Conservation (phyloP, 1,140 invertebrate genomes). For the Saccostrea echinata region DNA sequence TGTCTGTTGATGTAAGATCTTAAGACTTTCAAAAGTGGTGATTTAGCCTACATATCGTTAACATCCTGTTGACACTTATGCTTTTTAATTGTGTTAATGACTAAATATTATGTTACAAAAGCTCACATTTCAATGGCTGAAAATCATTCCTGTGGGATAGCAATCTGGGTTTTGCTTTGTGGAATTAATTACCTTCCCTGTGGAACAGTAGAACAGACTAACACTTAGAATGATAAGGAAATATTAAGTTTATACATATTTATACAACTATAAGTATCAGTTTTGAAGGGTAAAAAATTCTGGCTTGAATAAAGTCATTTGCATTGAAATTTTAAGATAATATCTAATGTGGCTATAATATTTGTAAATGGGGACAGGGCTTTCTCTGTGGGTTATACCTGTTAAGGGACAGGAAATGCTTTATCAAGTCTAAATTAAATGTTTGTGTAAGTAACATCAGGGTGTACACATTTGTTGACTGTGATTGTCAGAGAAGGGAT, state of each 20-base stretch:
- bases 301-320: neutral
- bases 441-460: neutral
- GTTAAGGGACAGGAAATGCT: conserved; percentile 12
- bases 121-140: neutral
- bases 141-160: too few species aligned
- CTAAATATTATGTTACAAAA: neutral
- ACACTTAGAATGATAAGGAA: neutral
- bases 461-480: neutral
- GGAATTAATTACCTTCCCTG: too few species aligned
- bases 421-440: conserved; percentile 4
- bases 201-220: too few species aligned
- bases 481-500: neutral
- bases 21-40: neutral
- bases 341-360: neutral
- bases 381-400: neutral
- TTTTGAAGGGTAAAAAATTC: neutral
- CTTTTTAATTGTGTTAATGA: neutral
- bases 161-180: too few species aligned
- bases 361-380: neutral
- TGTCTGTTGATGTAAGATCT: conserved; percentile 1
- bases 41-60: neutral
- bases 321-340: neutral
- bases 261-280: neutral
- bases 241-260: neutral
- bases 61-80: neutral